A percentile compares a stretch with the other conserved stretches of the same genome.
These are phyloP conservation scores for Mastacembelus armatus DNA, from an alignment of 2,797 vertebrate species.

Conservation along the genomic window DNA sequence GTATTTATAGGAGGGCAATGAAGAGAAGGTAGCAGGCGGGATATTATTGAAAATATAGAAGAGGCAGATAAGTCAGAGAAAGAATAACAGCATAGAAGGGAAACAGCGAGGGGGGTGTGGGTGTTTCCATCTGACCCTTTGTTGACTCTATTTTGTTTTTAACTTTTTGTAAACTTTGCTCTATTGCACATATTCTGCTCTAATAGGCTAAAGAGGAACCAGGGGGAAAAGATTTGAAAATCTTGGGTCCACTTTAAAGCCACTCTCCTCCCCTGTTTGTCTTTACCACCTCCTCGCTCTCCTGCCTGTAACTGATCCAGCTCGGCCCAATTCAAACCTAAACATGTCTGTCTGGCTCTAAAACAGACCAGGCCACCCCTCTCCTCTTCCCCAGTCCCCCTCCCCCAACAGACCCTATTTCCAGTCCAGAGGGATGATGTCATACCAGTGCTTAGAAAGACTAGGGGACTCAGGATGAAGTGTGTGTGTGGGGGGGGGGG, in stretches of 20 bases:
- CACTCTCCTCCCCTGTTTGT: slow-evolving; percentile 33
- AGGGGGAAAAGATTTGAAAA: neutral
- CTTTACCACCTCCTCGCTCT: slow-evolving; percentile 21
- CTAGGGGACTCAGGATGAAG: slow-evolving; percentile 51
- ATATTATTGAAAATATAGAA: slow-evolving; percentile 17
- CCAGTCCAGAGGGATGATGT: slow-evolving; percentile 83
- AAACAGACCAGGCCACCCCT: slow-evolving; percentile 63
- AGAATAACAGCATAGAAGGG: neutral
- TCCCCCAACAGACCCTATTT: slow-evolving; percentile 76
- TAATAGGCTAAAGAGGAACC: neutral
- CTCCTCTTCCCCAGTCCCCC: slow-evolving; percentile 31
- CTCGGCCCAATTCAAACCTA: slow-evolving; percentile 81
- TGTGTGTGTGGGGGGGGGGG: slow-evolving; percentile 15
- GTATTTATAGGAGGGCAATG: slow-evolving; percentile 55
- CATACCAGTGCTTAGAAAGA: slow-evolving; percentile 77
- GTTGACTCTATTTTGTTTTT: neutral
- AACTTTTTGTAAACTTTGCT: neutral
- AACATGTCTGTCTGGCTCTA: slow-evolving; percentile 81
- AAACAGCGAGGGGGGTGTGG: neutral
- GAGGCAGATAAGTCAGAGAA: slow-evolving; percentile 14
- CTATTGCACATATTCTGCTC: neutral
- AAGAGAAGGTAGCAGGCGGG: slow-evolving; percentile 14
- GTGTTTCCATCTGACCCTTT: neutral
- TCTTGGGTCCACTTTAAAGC: slow-evolving; percentile 31
- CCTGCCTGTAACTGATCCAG: slow-evolving; percentile 75